Evolutionary conservation across 2,888 invertebrate genomes (phyloP).

Genomic region (Drosophila nr. perissopoda): DNA sequence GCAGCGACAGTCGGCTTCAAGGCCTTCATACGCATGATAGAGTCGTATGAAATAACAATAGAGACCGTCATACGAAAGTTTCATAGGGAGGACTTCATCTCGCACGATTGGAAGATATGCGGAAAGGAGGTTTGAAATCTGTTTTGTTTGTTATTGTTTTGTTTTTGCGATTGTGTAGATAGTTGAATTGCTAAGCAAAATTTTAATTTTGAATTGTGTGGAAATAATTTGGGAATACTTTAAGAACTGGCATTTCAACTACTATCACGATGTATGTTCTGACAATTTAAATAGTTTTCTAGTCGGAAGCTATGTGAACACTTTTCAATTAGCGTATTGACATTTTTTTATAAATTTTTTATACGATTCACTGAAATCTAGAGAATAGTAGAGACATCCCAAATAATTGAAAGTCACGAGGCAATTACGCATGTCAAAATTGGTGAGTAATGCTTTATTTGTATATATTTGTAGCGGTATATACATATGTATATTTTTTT

Average conservation of each 20-base stretch:
- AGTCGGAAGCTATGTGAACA: slow-evolving; percentile 6
- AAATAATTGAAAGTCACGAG: slow-evolving; percentile 83
- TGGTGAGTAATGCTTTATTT: slow-evolving; percentile 73
- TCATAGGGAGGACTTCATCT: slow-evolving; percentile 93
- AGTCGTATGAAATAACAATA: slow-evolving; percentile 91
- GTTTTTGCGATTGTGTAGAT: slow-evolving; percentile 27
- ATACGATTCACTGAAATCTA: slow-evolving; percentile 68
- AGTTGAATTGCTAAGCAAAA: slow-evolving; percentile 54
- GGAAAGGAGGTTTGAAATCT: slow-evolving; percentile 84
- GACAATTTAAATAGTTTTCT: slow-evolving; percentile 2
- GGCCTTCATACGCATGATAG: slow-evolving; percentile 94
- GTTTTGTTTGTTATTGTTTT: slow-evolving; percentile 53
- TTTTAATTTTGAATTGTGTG: not conserved
- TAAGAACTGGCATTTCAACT: slow-evolving; percentile 57
- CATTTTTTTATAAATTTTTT: slow-evolving; percentile 46
- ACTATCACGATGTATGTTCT: slow-evolving; percentile 15
- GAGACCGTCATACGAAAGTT: slow-evolving; percentile 94
- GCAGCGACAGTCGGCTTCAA: slow-evolving; percentile 93
- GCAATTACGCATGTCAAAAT: slow-evolving; percentile 84
- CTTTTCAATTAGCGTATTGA: slow-evolving; percentile 45
- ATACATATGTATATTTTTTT: slow-evolving; percentile 4
- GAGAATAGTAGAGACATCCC: slow-evolving; percentile 84
- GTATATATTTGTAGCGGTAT: not conserved
- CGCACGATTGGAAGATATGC: slow-evolving; percentile 90
- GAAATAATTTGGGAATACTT: slow-evolving; percentile 26